Evolutionary conservation across 2,113 vertebrate species (phyloP).

Genomic region (Struthidea cinerea): DNA sequence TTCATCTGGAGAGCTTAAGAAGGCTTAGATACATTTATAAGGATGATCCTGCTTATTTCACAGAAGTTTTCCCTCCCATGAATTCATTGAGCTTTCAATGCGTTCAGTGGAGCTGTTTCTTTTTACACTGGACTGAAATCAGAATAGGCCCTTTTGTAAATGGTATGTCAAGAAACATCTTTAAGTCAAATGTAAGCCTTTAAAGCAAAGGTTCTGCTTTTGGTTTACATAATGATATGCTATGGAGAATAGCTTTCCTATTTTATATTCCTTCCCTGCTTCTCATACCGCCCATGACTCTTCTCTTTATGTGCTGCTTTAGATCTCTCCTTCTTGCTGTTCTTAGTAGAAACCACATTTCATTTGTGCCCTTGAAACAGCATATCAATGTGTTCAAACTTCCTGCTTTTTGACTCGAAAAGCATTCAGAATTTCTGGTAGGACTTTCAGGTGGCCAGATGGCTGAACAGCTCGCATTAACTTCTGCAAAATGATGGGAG

Average conservation of each 20-base stretch:
- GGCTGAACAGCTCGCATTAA: background rate
- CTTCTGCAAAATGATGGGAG: background rate
- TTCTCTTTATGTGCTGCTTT: background rate
- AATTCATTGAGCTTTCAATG: background rate
- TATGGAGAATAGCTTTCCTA: background rate
- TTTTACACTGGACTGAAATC: background rate
- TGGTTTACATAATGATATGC: constrained; percentile 40
- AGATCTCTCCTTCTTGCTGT: background rate
- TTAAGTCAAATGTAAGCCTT: constrained; percentile 18
- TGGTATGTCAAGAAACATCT: background rate
- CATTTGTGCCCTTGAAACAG: background rate
- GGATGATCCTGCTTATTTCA: background rate
- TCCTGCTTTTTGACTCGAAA: background rate
- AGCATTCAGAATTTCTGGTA: background rate
- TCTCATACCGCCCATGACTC: background rate
- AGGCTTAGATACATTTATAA: background rate
- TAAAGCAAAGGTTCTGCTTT: constrained; percentile 25
- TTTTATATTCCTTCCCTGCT: constrained; percentile 1
- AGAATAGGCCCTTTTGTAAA: background rate
- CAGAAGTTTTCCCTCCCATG: background rate
- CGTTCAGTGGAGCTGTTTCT: background rate
- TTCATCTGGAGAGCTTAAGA: background rate
- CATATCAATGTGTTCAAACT: background rate
- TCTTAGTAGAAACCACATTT: background rate
- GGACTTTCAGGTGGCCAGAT: background rate